A percentile compares a stretch with the other conserved stretches of the same genome.
These are phyloP conservation scores for Pachycephala philippinensis DNA, from an alignment of 2,113 vertebrate genomes.

Conservation along the genomic window DNA sequence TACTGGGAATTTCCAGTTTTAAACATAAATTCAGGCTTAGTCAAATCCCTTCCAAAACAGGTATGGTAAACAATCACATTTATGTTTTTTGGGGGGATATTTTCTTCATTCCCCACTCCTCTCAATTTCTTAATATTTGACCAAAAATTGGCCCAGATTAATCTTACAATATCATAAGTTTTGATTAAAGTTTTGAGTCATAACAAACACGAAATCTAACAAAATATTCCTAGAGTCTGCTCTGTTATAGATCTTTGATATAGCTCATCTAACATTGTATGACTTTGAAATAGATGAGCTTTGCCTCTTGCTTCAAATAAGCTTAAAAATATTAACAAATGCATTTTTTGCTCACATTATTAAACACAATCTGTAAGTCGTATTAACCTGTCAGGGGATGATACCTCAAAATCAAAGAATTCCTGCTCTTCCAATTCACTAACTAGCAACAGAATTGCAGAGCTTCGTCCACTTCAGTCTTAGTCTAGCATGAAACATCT, in stretches of 20 bases:
- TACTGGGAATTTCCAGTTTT: neutral
- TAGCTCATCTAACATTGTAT: neutral
- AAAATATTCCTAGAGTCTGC: neutral
- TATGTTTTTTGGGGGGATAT: accelerated
- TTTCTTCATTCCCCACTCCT: neutral
- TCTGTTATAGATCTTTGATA: neutral
- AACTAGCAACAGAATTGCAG: neutral
- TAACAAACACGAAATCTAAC: neutral
- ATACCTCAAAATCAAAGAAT: neutral
- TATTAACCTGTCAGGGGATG: neutral
- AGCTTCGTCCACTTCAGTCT: neutral
- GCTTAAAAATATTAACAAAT: neutral
- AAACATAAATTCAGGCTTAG: neutral
- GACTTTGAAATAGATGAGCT: neutral
- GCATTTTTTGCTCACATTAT: neutral
- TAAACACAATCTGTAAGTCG: neutral
- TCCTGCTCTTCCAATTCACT: neutral
- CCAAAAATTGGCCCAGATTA: neutral
- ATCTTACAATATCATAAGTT: neutral
- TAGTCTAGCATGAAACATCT: neutral
- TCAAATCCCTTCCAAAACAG: neutral
- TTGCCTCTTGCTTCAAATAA: neutral
- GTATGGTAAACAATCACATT: neutral
- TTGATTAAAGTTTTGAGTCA: neutral
- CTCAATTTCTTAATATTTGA: neutral